phyloP scores from a whole-genome alignment of 1,140 invertebrate genomes.

The Trichonephila clavipes region DNA sequence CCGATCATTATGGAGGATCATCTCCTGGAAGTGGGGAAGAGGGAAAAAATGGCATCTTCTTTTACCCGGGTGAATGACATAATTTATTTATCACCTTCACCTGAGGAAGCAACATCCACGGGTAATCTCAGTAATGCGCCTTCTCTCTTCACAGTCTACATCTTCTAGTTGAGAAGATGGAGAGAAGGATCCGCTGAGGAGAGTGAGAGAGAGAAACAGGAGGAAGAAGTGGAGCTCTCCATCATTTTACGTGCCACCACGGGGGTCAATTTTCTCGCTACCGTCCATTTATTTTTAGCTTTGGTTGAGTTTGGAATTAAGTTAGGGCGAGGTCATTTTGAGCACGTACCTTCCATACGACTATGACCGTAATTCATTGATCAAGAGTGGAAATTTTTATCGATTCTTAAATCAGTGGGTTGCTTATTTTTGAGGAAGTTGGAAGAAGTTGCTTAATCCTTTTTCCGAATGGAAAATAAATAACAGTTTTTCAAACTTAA shows the following conservation, averaged over 20 bases:
- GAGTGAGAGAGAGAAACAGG: not conserved
- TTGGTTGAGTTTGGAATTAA: slow-evolving; percentile 61
- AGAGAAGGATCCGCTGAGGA: not conserved
- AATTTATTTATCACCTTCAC: slow-evolving; percentile 73
- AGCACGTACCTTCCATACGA: slow-evolving; percentile 38
- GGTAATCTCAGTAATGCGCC: slow-evolving; percentile 70
- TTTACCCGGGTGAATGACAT: slow-evolving; percentile 54
- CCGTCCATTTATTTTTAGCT: slow-evolving; percentile 66
- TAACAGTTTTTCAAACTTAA: slow-evolving; percentile 32
- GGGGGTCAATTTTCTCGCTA: slow-evolving; percentile 70
- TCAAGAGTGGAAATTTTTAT: slow-evolving; percentile 46
- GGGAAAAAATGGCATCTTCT: slow-evolving; percentile 24
- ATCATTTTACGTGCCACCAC: slow-evolving; percentile 71
- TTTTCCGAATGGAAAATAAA: not conserved
- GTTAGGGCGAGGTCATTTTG: slow-evolving; percentile 49
- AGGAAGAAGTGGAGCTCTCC: slow-evolving; percentile 38
- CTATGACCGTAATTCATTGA: slow-evolving; percentile 31
- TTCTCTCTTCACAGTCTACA: slow-evolving; percentile 1
- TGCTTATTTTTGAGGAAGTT: not conserved
- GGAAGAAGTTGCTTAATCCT: slow-evolving; percentile 4
- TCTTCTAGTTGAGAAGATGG: slow-evolving; percentile 20
- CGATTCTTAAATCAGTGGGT: slow-evolving; percentile 26
- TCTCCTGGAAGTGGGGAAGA: slow-evolving; percentile 24
- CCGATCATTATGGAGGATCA: slow-evolving; percentile 69
- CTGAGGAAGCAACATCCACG: slow-evolving; percentile 72